Evolutionary conservation across 2,113 vertebrate species (phyloP), one percentile per base, ranked within the genome.

Genomic region (Synchiropus splendidus): DNA sequence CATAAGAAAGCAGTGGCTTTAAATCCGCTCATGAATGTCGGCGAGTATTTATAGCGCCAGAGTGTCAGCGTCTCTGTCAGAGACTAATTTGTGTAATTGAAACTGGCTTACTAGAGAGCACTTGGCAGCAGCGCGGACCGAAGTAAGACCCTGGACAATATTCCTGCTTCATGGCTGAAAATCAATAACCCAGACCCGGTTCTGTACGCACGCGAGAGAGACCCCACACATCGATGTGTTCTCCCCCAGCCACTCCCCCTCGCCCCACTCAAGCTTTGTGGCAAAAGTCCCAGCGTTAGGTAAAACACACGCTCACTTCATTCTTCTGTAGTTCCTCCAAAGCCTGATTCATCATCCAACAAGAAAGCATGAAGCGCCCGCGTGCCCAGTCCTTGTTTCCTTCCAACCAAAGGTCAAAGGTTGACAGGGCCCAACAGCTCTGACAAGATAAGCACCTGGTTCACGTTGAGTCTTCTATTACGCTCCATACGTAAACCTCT

Each of bases 371-470:
- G 45, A 18, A 44, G 62, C 33, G 42, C 54, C n/a, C n/a, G n/a
- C n/a, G n/a, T n/a, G 57, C 52, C 67, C 83, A 61, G 56, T 67
- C 73, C 72, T 79, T 67, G 66, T 79, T 74, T 75, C 70, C 70
- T 71, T 73, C 77, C 83, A 86, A 89, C 83, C 88, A 87, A 51
- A 77, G 88, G 92, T 87, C 83, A 82, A 77, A 88, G 87, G 77
- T 89, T 84, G 66, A 75, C 66, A 90, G 88, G 89, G 87, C 86
- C 90, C 70, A 82, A 84, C 77, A 87, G 68, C 80, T 85, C 79
- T 76, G 82, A 88, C 88, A 86, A 87, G 81, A 88, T 84, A 81
- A 89, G 91, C 90, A 94, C 90, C 88, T 92, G 90, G 63, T 75
- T 67, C 55, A 65, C 38, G 67, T 30, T 45, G 51, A 75, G 68